Conservation (phyloP, 2,113 vertebrate species). For the Ovibos moschatus region DNA sequence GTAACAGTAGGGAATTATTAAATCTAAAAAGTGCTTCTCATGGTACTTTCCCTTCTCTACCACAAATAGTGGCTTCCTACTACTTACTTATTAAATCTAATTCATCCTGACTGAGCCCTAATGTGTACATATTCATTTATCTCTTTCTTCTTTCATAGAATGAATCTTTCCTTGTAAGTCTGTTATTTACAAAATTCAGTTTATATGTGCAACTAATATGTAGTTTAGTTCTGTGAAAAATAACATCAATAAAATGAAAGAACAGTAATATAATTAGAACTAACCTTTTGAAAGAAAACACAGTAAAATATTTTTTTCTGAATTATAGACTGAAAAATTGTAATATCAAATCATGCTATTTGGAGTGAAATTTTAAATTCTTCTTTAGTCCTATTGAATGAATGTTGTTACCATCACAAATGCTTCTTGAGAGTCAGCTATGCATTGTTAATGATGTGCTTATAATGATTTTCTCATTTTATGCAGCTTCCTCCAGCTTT, state of each 20-base stretch:
- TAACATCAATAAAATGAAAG: not conserved
- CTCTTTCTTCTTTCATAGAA: not conserved
- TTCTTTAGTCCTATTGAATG: not conserved
- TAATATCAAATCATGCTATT: not conserved
- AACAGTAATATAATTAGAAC: not conserved
- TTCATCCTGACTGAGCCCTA: not conserved
- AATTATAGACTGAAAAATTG: not conserved
- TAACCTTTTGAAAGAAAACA: slow-evolving; percentile 9
- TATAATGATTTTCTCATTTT: slow-evolving; percentile 50
- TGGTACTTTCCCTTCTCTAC: not conserved
- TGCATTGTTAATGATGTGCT: not conserved
- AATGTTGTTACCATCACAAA: not conserved
- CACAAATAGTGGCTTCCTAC: not conserved
- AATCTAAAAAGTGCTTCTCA: not conserved
- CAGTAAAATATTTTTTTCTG: not conserved
- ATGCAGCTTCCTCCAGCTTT: slow-evolving; percentile 88
- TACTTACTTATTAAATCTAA: not conserved
- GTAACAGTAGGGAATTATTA: not conserved
- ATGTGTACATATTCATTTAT: not conserved
- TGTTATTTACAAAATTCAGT: not conserved
- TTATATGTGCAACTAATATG: not conserved
- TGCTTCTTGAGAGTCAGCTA: not conserved
- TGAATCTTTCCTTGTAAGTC: not conserved
- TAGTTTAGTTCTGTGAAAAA: not conserved
- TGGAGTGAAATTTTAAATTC: not conserved